phyloP scores from a whole-genome alignment of 2,888 invertebrate species.

The Apotomis betuletana region DNA sequence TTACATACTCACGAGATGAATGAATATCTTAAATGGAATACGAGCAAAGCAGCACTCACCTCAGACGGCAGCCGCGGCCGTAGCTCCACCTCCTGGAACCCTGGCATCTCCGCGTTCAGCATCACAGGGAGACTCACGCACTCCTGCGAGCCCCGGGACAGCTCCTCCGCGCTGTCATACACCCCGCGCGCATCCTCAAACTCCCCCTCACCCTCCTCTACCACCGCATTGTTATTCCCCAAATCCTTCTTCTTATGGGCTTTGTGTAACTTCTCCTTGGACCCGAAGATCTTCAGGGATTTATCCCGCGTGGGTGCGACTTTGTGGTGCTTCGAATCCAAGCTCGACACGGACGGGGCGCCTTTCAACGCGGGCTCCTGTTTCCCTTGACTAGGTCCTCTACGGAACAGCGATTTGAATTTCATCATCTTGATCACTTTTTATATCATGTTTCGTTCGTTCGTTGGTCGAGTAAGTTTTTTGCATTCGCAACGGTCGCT shows the following conservation, averaged over 20 bases:
- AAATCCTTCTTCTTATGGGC: conserved; percentile 76
- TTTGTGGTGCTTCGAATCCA: conserved; percentile 85
- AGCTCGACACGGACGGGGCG: conserved; percentile 86
- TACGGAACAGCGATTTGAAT: conserved; percentile 95
- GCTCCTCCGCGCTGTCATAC: conserved; percentile 77
- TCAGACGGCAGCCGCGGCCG: conserved; percentile 75
- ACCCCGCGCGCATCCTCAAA: conserved; percentile 70
- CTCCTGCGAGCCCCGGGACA: conserved; percentile 75
- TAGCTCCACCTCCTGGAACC: conserved; percentile 78
- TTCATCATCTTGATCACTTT: conserved; percentile 90
- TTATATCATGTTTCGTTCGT: conserved; percentile 62
- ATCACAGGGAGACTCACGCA: conserved; percentile 78
- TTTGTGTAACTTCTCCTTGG: conserved; percentile 81
- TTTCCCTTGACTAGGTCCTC: conserved; percentile 88
- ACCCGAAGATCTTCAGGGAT: conserved; percentile 78
- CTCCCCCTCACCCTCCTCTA: conserved; percentile 77
- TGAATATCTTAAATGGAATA: background rate
- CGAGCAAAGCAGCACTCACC: conserved; percentile 56
- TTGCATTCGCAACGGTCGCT: conserved; percentile 46
- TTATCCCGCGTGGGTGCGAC: conserved; percentile 78
- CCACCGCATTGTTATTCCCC: conserved; percentile 78
- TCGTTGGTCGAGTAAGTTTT: conserved; percentile 68
- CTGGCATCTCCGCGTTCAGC: conserved; percentile 77
- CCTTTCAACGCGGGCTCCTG: conserved; percentile 82
- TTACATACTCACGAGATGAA: background rate